Base-by-base conservation (phyloP, 1,140 invertebrate genomes). In the Triops longicaudatus region DNA sequence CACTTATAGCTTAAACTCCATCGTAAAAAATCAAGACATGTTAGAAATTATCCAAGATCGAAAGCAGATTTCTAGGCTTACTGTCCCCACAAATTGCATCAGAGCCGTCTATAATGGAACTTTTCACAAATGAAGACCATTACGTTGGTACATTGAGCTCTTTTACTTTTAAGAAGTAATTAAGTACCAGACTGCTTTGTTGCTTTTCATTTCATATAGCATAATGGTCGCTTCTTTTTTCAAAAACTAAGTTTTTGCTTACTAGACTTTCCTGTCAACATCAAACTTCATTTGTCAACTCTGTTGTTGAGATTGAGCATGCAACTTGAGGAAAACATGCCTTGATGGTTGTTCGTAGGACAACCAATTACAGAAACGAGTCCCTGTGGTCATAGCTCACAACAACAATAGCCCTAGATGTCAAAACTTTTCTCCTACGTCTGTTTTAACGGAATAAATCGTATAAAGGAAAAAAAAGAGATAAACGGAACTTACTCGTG, bases 251-350 rank as follows among this genome's bases (percentile, higher is more conserved):
- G 10, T 9, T 63, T 22, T 63, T 63, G 50, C 50, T 63, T 63
- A 63, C 50, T n/a, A 4, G 50, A 22, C 50, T 63, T 63, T 63
- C 22, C 50, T 63, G 50, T 63, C 50, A 63, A 63, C 50, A 63
- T 63, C n/a, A 63, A 63, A 63, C 50, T 63, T 63, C 50, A 63
- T 63, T 63, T 63, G 50, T 63, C 50, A 63, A 63, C 50, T 63
- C 22, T 63, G 50, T 22, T 63, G 50, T 63, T 63, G 50, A 63
- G 50, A 63, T 63, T 63, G 50, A 17, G 50, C 50, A 63, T 63
- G 50, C 14, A n/a, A 63, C 50, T 17, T 17, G 14, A n/a, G 50
- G 50, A 63, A 63, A 63, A 63, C n/a, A 63, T 14, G 50, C 17
- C 50, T 14, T 63, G 50, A 22, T 63, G 50, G 50, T 63, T 63